These are phyloP conservation scores for Halisarca cf. caerulea DNA, from an alignment of 37 sponge, comb jelly and placozoan genomes.

Conservation along the genomic window DNA sequence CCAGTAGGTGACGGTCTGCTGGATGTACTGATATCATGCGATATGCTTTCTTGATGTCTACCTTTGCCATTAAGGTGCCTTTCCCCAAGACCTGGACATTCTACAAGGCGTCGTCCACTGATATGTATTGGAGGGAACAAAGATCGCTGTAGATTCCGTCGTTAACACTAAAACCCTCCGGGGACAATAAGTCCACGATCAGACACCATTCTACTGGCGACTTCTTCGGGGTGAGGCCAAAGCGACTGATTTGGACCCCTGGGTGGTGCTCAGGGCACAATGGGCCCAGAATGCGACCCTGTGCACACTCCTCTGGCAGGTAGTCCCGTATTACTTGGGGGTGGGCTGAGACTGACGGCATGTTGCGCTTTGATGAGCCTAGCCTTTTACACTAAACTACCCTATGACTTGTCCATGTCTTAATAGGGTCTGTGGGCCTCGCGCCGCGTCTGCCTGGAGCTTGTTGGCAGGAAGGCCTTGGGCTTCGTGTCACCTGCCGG, in stretches of 20 bases:
- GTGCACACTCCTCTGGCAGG: too few relatives aligned
- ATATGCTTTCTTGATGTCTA: background rate
- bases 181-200: background rate
- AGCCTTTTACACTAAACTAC: too few relatives aligned
- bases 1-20: background rate
- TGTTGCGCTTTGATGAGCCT: too few relatives aligned
- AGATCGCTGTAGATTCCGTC: background rate
- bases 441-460: too few relatives aligned
- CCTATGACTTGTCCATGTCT: too few relatives aligned
- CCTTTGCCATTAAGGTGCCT: background rate
- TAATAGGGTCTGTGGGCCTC: too few relatives aligned
- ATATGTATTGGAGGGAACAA: background rate
- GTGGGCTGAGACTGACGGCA: too few relatives aligned
- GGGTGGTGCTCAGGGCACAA: background rate
- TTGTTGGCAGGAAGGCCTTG: too few relatives aligned
- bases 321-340: too few relatives aligned
- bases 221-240: background rate
- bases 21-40: background rate
- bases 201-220: background rate
- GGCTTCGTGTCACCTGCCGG: too few relatives aligned
- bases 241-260: background rate
- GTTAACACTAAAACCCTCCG: background rate
- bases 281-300: background rate
- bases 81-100: background rate
- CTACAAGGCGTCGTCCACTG: background rate